These are phyloP conservation scores for Malaclemys terrapin DNA, from an alignment of 2,113 vertebrate genomes.

Conservation along the genomic window DNA sequence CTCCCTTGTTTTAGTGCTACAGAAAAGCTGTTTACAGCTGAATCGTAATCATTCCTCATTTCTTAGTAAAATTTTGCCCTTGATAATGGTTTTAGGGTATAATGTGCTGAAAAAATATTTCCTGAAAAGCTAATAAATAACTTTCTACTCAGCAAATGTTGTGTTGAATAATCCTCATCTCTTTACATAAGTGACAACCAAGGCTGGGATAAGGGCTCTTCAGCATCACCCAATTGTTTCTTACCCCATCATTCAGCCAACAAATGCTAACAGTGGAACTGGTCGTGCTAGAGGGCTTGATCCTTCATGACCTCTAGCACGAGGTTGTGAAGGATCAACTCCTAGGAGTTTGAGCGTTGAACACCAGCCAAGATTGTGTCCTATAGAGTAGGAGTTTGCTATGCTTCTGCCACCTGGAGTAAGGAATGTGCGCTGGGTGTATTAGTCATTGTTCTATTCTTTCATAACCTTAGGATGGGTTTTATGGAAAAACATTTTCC, in stretches of 20 bases:
- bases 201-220: neutral
- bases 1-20: neutral
- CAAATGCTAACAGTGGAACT: neutral
- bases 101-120: neutral
- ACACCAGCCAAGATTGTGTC: rapidly evolving
- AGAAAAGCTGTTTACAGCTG: neutral
- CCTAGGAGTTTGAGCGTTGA: neutral
- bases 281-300: neutral
- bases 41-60: neutral
- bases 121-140: neutral
- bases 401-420: rapidly evolving
- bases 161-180: neutral
- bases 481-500: constrained; percentile 19
- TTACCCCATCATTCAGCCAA: neutral
- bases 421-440: neutral
- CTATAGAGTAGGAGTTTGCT: neutral
- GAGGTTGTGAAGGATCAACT: too few species aligned
- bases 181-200: neutral
- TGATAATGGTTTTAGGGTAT: neutral
- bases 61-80: neutral
- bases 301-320: neutral
- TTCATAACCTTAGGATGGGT: neutral
- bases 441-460: neutral
- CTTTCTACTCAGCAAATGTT: neutral
- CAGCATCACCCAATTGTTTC: neutral